These are phyloP conservation scores for Pterocles burchelli DNA, from an alignment of 2,113 vertebrate species.

Conservation along the genomic window DNA sequence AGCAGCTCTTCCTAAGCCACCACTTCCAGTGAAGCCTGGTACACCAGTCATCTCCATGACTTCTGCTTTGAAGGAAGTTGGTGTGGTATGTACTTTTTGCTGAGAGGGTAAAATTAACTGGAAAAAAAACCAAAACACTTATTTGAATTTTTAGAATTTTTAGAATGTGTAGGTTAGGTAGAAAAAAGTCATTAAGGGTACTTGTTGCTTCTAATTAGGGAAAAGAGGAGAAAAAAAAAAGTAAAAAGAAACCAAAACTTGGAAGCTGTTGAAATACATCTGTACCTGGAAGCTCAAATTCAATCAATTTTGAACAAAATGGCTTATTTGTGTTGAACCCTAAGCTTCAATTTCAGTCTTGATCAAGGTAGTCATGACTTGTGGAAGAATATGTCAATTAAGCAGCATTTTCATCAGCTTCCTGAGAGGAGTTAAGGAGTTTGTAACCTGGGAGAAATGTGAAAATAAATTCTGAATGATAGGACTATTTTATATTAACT, in stretches of 20 bases:
- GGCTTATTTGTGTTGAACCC: not conserved
- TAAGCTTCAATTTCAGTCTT: not conserved
- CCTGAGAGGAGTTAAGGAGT: not conserved
- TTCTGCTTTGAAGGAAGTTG: conserved; percentile 92
- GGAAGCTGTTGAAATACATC: not conserved
- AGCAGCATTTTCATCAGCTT: not conserved
- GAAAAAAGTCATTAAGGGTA: not conserved
- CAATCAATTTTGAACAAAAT: not conserved
- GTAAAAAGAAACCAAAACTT: not conserved
- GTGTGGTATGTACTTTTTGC: conserved; percentile 81
- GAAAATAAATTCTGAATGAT: not conserved
- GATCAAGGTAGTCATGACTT: not conserved
- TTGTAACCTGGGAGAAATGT: not conserved
- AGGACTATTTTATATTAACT: not conserved
- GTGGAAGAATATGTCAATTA: not conserved
- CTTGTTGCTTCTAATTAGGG: not conserved
- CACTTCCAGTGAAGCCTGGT: conserved; percentile 60
- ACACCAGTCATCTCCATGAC: conserved; percentile 89
- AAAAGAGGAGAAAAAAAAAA: not conserved
- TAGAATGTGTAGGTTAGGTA: not conserved
- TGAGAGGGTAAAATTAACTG: not conserved
- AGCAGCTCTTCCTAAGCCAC: conserved; percentile 69
- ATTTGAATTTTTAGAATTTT: not conserved
- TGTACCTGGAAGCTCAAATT: not conserved
- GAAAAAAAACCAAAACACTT: not conserved